phyloP scores from a whole-genome alignment of 2,797 vertebrate genomes.

The Pseudochirops corinnae region DNA sequence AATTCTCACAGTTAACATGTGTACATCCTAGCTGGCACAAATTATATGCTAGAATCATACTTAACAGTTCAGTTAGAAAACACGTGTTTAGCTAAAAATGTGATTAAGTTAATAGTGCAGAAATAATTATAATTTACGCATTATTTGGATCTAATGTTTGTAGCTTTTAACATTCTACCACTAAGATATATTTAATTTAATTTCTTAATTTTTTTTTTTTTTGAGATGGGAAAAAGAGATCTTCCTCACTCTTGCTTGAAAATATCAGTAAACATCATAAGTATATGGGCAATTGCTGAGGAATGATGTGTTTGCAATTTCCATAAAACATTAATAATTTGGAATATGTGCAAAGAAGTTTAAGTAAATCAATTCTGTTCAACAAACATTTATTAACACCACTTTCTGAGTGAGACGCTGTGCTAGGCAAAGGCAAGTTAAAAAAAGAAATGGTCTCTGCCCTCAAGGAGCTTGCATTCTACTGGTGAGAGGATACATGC shows the following conservation, averaged over 20 bases:
- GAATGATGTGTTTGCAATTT: neutral
- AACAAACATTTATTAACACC: neutral
- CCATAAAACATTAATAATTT: neutral
- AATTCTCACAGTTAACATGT: neutral
- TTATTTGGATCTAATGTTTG: neutral
- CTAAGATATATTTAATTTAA: neutral
- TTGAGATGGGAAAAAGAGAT: neutral
- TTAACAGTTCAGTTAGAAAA: neutral
- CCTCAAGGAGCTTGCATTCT: neutral
- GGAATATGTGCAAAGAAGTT: neutral
- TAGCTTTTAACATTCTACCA: neutral
- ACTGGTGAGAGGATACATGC: neutral
- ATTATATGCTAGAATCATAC: neutral
- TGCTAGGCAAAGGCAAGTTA: neutral
- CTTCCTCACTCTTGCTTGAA: neutral
- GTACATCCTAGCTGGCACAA: neutral
- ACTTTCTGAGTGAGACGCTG: neutral
- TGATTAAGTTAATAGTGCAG: neutral
- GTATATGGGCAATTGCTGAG: neutral
- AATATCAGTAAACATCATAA: neutral
- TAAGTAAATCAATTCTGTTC: neutral
- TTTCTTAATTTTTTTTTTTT: neutral
- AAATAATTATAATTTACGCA: neutral
- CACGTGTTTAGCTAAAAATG: neutral
- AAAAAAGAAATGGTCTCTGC: neutral